Evolutionary conservation across 1,140 invertebrate species (phyloP).

Genomic region (Helicoverpa zea): DNA sequence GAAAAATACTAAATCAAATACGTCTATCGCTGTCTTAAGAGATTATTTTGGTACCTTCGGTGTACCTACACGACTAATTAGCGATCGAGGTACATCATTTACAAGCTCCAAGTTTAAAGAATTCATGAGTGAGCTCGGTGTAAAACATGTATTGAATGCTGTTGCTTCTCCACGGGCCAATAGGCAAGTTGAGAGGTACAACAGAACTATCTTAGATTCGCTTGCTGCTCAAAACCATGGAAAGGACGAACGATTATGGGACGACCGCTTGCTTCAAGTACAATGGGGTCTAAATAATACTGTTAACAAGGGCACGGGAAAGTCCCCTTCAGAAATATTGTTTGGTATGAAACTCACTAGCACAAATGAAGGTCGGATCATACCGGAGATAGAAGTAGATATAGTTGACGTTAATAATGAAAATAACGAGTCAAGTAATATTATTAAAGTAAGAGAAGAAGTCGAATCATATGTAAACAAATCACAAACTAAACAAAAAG

Average conservation of each 20-base stretch:
- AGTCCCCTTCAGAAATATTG: not conserved
- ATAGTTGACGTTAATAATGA: no score
- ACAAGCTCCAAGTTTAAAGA: not conserved
- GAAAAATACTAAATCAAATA: not conserved
- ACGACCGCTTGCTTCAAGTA: not conserved
- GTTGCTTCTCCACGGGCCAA: slow-evolving; percentile 35
- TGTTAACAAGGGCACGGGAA: not conserved
- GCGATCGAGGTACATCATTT: not conserved
- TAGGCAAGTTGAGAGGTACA: slow-evolving; percentile 26
- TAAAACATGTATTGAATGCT: slow-evolving; percentile 36
- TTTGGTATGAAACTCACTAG: not conserved
- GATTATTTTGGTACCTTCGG: not conserved
- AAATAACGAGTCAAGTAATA: no score
- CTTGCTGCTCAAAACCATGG: not conserved
- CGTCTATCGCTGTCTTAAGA: not conserved
- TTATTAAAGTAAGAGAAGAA: no score
- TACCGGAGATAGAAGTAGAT: no score
- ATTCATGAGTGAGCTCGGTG: not conserved
- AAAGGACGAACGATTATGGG: slow-evolving; percentile 19
- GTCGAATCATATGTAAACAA: no score
- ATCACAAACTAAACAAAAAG: no score
- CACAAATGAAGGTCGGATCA: no score
- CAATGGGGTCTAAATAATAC: slow-evolving; percentile 38
- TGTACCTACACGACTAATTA: not conserved
- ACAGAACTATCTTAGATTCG: slow-evolving; percentile 10